Conservation (phyloP, 2,797 vertebrate species). For the Crax fasciolata region DNA sequence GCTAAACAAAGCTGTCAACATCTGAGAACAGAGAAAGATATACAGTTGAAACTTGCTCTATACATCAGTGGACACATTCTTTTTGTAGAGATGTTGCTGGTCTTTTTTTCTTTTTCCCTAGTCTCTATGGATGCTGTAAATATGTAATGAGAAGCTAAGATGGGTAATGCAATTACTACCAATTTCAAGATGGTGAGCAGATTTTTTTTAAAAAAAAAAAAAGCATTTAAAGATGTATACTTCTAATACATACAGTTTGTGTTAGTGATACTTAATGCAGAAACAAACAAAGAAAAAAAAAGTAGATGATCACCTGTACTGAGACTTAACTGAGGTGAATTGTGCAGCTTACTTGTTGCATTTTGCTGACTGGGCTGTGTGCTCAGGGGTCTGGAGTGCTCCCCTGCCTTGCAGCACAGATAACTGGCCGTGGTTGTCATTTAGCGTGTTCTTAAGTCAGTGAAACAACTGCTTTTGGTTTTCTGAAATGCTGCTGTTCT, state of each 20-base stretch:
- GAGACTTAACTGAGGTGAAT: background rate
- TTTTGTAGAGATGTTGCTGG: background rate
- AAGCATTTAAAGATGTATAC: background rate
- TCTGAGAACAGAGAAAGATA: background rate
- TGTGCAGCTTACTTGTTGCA: background rate
- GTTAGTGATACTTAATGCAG: background rate
- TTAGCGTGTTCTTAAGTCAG: background rate
- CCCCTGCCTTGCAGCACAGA: background rate
- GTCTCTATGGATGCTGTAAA: background rate
- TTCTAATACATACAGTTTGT: background rate
- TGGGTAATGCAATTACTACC: background rate
- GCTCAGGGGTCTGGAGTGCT: background rate
- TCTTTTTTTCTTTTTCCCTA: background rate
- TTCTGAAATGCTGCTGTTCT: background rate
- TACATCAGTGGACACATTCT: background rate
- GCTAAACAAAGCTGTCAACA: constrained; percentile 31
- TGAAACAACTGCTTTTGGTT: background rate
- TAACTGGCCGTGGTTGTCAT: rapidly evolving
- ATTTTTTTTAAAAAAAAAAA: background rate
- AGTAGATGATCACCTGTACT: background rate
- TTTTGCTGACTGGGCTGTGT: background rate
- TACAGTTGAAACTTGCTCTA: background rate
- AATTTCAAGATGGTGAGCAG: background rate
- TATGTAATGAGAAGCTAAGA: background rate
- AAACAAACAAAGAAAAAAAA: background rate